Evolutionary conservation across 2,888 invertebrate genomes (phyloP).

Genomic region (Diplazon laetatorius): DNA sequence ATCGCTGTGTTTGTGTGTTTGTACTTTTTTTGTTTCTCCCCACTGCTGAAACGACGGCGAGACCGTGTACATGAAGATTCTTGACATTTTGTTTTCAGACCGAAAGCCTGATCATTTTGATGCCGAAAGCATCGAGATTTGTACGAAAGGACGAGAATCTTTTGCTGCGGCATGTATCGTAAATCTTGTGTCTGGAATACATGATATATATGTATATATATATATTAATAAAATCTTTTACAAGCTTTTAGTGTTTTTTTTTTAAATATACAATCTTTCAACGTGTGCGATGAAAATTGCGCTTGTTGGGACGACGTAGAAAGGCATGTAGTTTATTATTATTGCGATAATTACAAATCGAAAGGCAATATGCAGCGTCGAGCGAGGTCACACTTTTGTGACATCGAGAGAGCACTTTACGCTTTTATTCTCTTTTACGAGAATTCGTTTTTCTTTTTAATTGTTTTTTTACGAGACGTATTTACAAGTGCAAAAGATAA

Average conservation of each 20-base stretch:
- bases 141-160: conserved; percentile 21
- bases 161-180: conserved; percentile 24
- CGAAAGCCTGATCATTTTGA: conserved; percentile 20
- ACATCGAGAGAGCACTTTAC: conserved; percentile 6
- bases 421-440: conserved; percentile 15
- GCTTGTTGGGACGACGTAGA: conserved; percentile 27
- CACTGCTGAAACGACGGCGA: neutral
- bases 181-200: conserved; percentile 36
- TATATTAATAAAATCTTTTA: conserved; percentile 26
- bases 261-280: too few species aligned
- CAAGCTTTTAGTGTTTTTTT: neutral
- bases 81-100: conserved; percentile 33
- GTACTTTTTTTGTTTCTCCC: neutral
- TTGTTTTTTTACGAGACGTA: conserved; percentile 38
- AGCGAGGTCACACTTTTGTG: conserved; percentile 24
- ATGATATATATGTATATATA: conserved; percentile 19
- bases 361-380: conserved; percentile 54
- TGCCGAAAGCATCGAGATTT: conserved; percentile 23
- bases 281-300: neutral
- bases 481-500: conserved; percentile 57
- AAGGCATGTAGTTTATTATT: conserved; percentile 57
- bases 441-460: conserved; percentile 4
- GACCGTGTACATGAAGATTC: conserved; percentile 17
- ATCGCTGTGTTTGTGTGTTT: neutral
- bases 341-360: conserved; percentile 52